Base-by-base conservation (phyloP, 2,113 vertebrate genomes). In the Larimichthys crocea region DNA sequence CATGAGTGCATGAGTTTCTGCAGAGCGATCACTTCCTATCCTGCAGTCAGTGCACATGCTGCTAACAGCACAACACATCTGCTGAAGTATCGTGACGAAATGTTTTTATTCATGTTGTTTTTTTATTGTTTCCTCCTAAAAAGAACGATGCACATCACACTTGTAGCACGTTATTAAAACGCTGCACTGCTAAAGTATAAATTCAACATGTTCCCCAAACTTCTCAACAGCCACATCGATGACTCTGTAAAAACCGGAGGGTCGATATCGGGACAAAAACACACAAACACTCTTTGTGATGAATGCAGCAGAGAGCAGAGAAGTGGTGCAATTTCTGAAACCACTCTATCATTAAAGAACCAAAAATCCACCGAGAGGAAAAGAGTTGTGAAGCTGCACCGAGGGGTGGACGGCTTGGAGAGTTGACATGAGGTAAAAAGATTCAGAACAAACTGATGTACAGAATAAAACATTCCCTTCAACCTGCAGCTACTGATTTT, bases 261-360 rank as follows among this genome's bases (percentile, higher is more conserved):
- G 68, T 70, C 76, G 55, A 64, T 50, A 53, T 46, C 31, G 10
- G 62, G 14, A 61, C 57, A 46, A 50, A 67, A 60, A 44, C 31
- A 31, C 16, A 0, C 15, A 68, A 29, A 75, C 17, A 53, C 22
- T 44, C 29, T 9, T 24, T 4, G 16, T 44, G 11, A 50, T 29
- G 12, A 66, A 74, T 50, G 53, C 12, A 80, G 7, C 17, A 66
- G 20, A 66, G 44, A 67, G 52, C 53, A 65, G 60, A 57, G 46
- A 80, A 60, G 60, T 66, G 63, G 53, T 67, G 40, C 46, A n/a
- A 42, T 67, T 67, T 49, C 49, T 60, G 29, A 60, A 57, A 49
- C 4, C 11, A 10, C 63, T 80, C 7, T 60, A 52, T 66, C 44
- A 74, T 74, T 67, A 17, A 74, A 10, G 10, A 50, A 44, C 20